These are phyloP conservation scores for Cydia pomonella DNA, from an alignment of 1,140 invertebrate species.

Conservation along the genomic window DNA sequence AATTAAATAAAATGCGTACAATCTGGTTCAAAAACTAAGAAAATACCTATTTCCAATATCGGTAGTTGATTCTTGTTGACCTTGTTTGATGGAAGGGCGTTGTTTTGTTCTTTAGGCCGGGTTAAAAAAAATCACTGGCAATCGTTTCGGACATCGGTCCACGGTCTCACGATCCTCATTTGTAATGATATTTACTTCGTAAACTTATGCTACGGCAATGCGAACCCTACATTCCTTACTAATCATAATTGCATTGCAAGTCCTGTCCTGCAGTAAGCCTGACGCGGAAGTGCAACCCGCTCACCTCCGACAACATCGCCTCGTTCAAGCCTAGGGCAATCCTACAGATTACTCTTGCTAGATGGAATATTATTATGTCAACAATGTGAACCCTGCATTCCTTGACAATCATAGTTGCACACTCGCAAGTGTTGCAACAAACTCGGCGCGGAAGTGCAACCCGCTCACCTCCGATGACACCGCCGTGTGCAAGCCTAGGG, in stretches of 20 bases:
- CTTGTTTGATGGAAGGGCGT: too few species aligned
- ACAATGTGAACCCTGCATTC: not conserved
- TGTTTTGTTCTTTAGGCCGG: too few species aligned
- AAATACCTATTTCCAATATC: too few species aligned
- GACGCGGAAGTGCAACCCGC: not conserved
- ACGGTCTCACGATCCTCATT: not conserved
- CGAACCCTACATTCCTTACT: not conserved
- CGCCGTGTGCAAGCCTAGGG: not conserved
- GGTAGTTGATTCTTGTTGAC: too few species aligned
- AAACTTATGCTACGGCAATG: not conserved
- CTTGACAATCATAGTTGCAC: not conserved
- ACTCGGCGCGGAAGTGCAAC: not conserved
- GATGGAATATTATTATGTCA: not conserved
- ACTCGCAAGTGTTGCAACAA: not conserved
- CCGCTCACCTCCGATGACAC: slow-evolving; percentile 1
- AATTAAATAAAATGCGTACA: too few species aligned
- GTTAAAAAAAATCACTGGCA: too few species aligned
- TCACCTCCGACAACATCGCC: slow-evolving; percentile 1
- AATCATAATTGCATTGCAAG: not conserved
- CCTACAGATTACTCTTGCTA: not conserved
- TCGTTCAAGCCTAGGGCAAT: not conserved
- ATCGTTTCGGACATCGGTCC: not conserved
- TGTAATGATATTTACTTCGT: not conserved
- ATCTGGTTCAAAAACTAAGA: too few species aligned
- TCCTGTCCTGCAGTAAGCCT: not conserved